These are phyloP conservation scores for Pseudomyrmex cubaensis DNA, from an alignment of 1,140 invertebrate genomes.

Conservation along the genomic window DNA sequence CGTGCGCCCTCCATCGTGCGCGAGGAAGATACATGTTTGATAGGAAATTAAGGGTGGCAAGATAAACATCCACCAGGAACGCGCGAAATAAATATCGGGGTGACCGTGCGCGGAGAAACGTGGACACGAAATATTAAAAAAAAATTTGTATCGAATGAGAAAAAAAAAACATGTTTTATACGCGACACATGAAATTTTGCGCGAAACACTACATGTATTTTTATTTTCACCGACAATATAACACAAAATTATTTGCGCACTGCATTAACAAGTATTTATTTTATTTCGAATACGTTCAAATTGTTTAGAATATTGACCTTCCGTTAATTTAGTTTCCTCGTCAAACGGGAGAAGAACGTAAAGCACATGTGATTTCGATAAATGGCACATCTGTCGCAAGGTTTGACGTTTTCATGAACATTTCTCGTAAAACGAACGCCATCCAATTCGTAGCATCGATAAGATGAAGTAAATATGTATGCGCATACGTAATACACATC, in stretches of 20 bases:
- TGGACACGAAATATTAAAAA: slow-evolving; percentile 10
- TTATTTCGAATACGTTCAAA: not conserved
- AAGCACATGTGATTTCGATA: slow-evolving; percentile 31
- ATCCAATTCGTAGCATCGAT: slow-evolving; percentile 53
- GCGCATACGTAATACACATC: slow-evolving; percentile 65
- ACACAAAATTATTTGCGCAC: too few species aligned
- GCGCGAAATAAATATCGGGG: slow-evolving; percentile 51
- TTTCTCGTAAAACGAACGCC: slow-evolving; percentile 44
- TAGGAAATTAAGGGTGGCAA: slow-evolving; percentile 73
- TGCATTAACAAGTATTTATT: not conserved
- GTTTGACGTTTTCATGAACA: slow-evolving; percentile 64
- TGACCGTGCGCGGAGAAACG: not conserved
- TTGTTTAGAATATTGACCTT: not conserved
- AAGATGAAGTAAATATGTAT: slow-evolving; percentile 59
- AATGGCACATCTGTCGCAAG: not conserved
- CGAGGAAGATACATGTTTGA: slow-evolving; percentile 74
- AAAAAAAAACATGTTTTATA: not conserved
- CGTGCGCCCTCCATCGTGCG: slow-evolving; percentile 53
- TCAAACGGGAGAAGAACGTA: slow-evolving; percentile 6
- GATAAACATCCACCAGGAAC: slow-evolving; percentile 61
- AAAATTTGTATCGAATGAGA: too few species aligned
- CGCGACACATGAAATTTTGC: too few species aligned
- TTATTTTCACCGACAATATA: too few species aligned
- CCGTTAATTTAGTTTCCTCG: slow-evolving; percentile 16
- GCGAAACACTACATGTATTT: too few species aligned